Percentiles rank a stretch among this genome's conserved stretches.
Evolutionary conservation across 1,140 invertebrate species (phyloP).

Genomic region (Pachypeltis micranthus): DNA sequence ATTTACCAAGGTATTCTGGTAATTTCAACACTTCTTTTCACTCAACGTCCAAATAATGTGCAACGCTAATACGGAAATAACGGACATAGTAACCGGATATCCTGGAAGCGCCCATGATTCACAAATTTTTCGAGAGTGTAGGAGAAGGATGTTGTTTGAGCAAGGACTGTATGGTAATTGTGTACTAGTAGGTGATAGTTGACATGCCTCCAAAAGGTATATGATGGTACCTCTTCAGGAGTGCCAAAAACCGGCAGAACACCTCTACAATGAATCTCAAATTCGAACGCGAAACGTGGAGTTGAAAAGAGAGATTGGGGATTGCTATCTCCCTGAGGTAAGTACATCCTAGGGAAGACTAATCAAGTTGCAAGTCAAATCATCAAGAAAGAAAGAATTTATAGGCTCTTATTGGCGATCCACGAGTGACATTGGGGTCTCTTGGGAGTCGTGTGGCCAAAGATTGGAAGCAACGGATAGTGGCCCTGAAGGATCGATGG

Average conservation of each 20-base stretch:
- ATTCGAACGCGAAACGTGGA: conserved; percentile 33
- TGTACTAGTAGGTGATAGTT: conserved; percentile 30
- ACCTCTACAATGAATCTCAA: conserved; percentile 34
- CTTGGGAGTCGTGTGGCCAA: no score
- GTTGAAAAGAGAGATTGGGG: no score
- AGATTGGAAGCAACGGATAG: no score
- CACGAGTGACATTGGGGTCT: no score
- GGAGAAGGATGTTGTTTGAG: conserved; percentile 19
- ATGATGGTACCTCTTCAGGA: conserved; percentile 28
- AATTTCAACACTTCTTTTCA: conserved; percentile 36
- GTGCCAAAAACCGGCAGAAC: conserved; percentile 26
- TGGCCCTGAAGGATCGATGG: no score
- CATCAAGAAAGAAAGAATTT: no score
- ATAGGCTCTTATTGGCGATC: no score
- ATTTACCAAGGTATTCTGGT: conserved; percentile 35
- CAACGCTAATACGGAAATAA: conserved; percentile 31
- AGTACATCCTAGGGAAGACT: no score
- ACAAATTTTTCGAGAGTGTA: conserved; percentile 28
- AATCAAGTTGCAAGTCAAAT: no score
- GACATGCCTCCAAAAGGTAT: conserved; percentile 25
- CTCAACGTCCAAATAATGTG: conserved; percentile 34
- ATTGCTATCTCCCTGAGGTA: no score
- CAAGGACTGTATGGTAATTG: conserved; percentile 24
- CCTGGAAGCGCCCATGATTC: conserved; percentile 31
- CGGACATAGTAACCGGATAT: conserved; percentile 34